These are phyloP conservation scores for Exocentrus adspersus DNA, from an alignment of 2,888 invertebrate genomes.

Conservation along the genomic window DNA sequence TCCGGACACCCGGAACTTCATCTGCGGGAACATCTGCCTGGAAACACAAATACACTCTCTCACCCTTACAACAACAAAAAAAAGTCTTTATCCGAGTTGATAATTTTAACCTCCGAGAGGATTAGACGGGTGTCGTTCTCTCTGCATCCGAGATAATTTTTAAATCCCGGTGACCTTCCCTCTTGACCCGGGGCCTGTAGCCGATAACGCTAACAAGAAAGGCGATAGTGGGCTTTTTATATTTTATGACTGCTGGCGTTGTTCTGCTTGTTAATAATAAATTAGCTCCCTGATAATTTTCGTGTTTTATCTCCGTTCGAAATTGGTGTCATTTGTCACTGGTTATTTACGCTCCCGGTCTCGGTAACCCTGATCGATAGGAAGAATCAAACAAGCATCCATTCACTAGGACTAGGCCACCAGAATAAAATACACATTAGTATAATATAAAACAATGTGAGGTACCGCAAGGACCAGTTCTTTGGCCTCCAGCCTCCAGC, in stretches of 20 bases:
- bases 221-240: constrained; percentile 31
- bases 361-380: not conserved
- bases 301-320: constrained; percentile 6
- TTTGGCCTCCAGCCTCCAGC: not conserved
- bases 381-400: not conserved
- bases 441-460: no score
- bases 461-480: not conserved
- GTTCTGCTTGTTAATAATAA: constrained; percentile 30
- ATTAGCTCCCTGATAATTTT: constrained; percentile 32
- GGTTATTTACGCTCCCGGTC: not conserved
- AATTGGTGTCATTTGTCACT: constrained; percentile 3
- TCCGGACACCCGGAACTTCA: constrained; percentile 98
- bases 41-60: constrained; percentile 56
- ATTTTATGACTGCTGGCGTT: constrained; percentile 29
- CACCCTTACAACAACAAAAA: no score
- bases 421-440: no score
- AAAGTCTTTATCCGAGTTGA: no score
- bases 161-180: constrained; percentile 14
- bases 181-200: constrained; percentile 28
- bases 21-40: constrained; percentile 99
- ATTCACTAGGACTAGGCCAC: no score
- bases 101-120: no score
- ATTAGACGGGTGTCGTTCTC: no score
- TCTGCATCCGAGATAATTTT: constrained; percentile 16
- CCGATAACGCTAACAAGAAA: constrained; percentile 34